Conservation (phyloP, 1,140 invertebrate genomes). For the Anastatus disparis region DNA sequence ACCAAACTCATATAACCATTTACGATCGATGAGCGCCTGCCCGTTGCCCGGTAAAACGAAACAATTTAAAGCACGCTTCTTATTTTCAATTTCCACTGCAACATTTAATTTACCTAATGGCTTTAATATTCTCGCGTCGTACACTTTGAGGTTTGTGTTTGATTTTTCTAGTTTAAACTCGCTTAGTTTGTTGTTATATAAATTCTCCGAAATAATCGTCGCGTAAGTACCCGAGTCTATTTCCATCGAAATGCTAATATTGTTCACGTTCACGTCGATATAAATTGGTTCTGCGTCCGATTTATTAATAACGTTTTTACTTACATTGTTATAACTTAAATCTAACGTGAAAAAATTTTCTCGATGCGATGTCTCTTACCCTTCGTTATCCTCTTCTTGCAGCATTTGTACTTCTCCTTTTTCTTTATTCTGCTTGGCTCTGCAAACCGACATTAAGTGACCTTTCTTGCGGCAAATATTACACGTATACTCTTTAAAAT, state of each 20-base stretch:
- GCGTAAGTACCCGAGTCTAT: slow-evolving; percentile 20
- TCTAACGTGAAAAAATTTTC: too few relatives aligned
- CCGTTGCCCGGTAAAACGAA: too few relatives aligned
- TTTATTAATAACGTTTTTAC: background rate
- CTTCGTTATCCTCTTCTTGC: background rate
- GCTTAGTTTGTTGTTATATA: background rate
- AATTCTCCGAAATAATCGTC: slow-evolving; percentile 1
- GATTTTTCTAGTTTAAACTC: background rate
- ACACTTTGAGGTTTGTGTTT: background rate
- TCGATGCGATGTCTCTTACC: too few relatives aligned
- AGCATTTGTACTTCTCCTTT: background rate
- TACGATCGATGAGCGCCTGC: too few relatives aligned
- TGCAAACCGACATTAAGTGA: background rate
- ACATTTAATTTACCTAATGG: slow-evolving; percentile 25
- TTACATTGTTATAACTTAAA: background rate
- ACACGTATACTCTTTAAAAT: background rate
- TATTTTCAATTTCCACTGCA: slow-evolving; percentile 1
- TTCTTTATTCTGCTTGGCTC: too few relatives aligned
- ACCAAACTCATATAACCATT: too few relatives aligned
- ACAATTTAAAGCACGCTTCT: background rate
- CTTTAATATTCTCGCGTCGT: background rate
- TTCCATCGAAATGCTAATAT: slow-evolving; percentile 9
- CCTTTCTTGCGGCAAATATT: background rate
- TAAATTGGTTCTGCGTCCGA: slow-evolving; percentile 8
- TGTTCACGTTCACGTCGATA: slow-evolving; percentile 4